Conservation (phyloP, 2,888 invertebrate genomes). For the Megastigmus dorsalis region DNA sequence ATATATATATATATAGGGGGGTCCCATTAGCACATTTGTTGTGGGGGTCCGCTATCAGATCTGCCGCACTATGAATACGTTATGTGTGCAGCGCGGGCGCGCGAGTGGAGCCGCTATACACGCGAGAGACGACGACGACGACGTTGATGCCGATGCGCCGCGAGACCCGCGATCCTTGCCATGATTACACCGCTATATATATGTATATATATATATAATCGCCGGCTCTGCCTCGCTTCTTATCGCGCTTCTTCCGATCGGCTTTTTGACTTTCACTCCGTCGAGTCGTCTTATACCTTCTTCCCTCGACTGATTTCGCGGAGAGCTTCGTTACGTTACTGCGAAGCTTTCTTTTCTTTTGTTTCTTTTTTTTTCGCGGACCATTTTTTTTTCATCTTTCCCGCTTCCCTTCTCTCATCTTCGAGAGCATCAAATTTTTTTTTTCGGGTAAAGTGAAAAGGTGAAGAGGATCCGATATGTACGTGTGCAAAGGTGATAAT, state of each 20-base stretch:
- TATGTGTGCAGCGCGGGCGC: neutral
- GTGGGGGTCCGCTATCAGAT: conserved; percentile 59
- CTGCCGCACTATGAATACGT: conserved; percentile 43
- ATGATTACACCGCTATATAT: neutral
- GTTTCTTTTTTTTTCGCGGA: neutral
- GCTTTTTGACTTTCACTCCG: conserved; percentile 31
- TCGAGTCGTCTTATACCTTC: neutral
- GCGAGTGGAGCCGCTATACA: neutral
- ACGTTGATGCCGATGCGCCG: neutral
- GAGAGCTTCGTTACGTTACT: neutral
- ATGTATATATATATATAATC: too few species aligned
- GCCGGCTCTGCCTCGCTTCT: neutral
- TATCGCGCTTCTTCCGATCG: conserved; percentile 29
- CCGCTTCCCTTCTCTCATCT: too few species aligned
- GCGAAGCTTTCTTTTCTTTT: conserved; percentile 11
- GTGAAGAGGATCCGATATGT: neutral
- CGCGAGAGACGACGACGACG: neutral
- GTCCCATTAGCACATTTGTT: conserved; percentile 66
- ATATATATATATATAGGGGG: too few species aligned
- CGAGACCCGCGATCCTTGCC: neutral
- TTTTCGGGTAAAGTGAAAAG: conserved; percentile 7
- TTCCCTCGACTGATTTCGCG: neutral
- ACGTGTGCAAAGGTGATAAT: conserved; percentile 1
- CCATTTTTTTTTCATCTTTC: too few species aligned
- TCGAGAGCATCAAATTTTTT: neutral